Base-by-base conservation (phyloP, 2,888 invertebrate genomes). In the Ctenicera cuprea region DNA sequence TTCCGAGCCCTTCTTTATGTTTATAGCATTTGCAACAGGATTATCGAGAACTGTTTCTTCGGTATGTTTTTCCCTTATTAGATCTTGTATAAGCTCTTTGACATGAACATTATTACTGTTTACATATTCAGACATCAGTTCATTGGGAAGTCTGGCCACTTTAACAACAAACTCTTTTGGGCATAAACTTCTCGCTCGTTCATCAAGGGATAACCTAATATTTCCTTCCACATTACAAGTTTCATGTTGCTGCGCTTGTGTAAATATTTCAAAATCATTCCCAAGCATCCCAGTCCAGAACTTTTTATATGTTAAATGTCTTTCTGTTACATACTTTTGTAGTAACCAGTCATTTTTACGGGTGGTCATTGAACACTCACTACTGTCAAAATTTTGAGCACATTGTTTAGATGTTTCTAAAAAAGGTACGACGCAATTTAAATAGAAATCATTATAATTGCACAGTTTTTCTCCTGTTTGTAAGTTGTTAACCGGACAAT, bases 371-470 rank as follows among this genome's bases (percentile, higher is more conserved):
- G 18, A 16, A 11, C 9, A 11, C 2, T 48, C 48, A 18, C 12
- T 30, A 30, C 7, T 54, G 11, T 22, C 14, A 20, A 54, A 1
- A 12, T 18, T n/a, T 14, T 18, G 0, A 11, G 33, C 26, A 14
- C 12, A 11, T 9, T 26, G 8, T 26, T 30, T 18, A 38, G 37
- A 16, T 1, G 38, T 14, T 20, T 37, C 38, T 16, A 67, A 45
- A 63, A 54, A 22, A 4, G 63, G 57, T 33, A 57, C 18, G 9
- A 43, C 50, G 8, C 45, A 52, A 54, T 66, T 74, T 26, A 57
- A 43, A 41, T 43, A 45, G 12, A 74, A 30, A 18, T 74, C 74
- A 20, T 48, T 45, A 52, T 74, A 70, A 62, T 65, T 65, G 16
- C 71, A 48, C 18, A 74, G 20, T 54, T 66, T 52, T 71, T 74